Base-by-base conservation (phyloP, 2,888 invertebrate genomes). In the Rambutsinella grinnellia region DNA sequence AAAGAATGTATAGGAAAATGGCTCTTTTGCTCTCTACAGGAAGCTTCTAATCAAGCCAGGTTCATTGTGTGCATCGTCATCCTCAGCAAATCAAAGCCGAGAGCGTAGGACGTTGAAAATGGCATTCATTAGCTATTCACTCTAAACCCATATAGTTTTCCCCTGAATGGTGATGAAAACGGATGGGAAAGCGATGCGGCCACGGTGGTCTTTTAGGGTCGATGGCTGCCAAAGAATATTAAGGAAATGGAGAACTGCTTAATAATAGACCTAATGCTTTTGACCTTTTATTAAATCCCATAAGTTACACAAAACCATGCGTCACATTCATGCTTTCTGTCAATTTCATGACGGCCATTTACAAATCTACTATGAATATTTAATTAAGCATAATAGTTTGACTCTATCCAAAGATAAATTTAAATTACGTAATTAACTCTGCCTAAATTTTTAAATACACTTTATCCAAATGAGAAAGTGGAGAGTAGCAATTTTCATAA, bases 301-400 rank as follows among this genome's bases (percentile, higher is more conserved):
- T 36, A 36, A 8, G 58, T n/a, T n/a, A n/a, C n/a, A n/a, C n/a
- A n/a, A n/a, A n/a, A n/a, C n/a, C n/a, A n/a, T n/a, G n/a, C n/a
- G n/a, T n/a, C n/a, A 58, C 21, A 58, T 21, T 58, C n/a, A 24
- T 13, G 21, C 17, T 58, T 44, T 58, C 51, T 56, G 66, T 21
- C 66, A 66, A 56, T 56, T 56, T 66, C 24, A 56, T 56, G 28
- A 8, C 6, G 6, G 36, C 13, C 36, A 36, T 36, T 36, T 13
- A 13, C n/a, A 13, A 36, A 13, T 13, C 5, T 36, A 5, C 36
- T 36, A 13, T 36, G 36, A 36, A 36, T 36, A 36, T 36, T 36
- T 36, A 36, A 36, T 36, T 36, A 36, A 13, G 6, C 36, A n/a
- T n/a, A 36, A 36, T 36, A 36, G 13, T 36, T 36, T 36, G n/a